Evolutionary conservation across 2,113 vertebrate genomes (phyloP).

Genomic region (Myrmecobius fasciatus): DNA sequence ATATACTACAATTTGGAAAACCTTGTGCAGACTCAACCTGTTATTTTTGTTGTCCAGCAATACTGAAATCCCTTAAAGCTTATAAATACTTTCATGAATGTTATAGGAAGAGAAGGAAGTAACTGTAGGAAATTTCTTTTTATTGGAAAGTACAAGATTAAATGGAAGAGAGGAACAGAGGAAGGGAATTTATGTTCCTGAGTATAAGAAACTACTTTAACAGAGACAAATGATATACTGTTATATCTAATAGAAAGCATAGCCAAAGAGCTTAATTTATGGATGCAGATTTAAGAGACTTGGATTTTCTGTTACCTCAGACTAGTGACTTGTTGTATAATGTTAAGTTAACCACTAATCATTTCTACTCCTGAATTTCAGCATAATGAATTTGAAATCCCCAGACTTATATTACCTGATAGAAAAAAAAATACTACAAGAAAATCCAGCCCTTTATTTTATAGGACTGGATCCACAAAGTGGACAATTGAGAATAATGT

Average conservation of each 20-base stretch:
- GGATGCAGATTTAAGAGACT: background rate
- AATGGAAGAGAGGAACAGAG: conserved; percentile 22
- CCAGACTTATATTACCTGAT: background rate
- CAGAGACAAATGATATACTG: background rate
- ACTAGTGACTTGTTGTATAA: background rate
- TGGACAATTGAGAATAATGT: conserved; percentile 15
- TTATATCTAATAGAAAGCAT: conserved; percentile 27
- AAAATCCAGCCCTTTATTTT: background rate
- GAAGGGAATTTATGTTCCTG: conserved; percentile 3
- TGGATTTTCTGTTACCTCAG: background rate
- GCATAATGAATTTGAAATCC: background rate
- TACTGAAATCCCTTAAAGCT: background rate
- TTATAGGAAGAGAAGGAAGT: background rate
- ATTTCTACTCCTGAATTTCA: conserved; percentile 26
- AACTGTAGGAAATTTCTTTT: conserved; percentile 7
- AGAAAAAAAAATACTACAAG: conserved; percentile 22
- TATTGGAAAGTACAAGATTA: conserved; percentile 32
- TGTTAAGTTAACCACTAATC: conserved; percentile 2
- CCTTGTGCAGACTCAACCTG: background rate
- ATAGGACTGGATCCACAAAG: background rate
- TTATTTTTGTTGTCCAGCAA: background rate
- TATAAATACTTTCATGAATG: background rate
- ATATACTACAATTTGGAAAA: background rate
- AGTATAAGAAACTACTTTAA: background rate
- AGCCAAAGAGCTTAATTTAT: conserved; percentile 33